These are phyloP conservation scores for Globodera rostochiensis DNA, from an alignment of 1,140 invertebrate species.

Conservation along the genomic window DNA sequence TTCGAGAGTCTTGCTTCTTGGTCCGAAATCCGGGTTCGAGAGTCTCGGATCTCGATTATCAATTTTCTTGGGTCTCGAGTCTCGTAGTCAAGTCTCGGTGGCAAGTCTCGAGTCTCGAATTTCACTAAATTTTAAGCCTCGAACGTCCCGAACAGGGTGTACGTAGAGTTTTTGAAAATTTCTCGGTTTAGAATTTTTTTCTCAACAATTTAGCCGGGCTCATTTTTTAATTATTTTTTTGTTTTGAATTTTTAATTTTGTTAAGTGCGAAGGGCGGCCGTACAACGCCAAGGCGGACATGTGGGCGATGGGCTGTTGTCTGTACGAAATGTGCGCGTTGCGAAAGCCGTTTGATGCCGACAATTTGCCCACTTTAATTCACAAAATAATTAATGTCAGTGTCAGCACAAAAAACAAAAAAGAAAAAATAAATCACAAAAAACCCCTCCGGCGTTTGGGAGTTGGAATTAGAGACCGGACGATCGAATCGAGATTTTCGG, in stretches of 20 bases:
- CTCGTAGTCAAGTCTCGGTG: too few species aligned
- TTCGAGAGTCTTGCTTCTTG: too few species aligned
- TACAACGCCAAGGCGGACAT: constrained; percentile 81
- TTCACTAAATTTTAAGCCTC: too few species aligned
- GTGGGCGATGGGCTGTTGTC: constrained; percentile 77
- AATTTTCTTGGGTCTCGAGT: too few species aligned
- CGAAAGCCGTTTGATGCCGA: constrained; percentile 79
- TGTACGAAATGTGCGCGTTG: constrained; percentile 79
- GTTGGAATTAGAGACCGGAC: too few species aligned
- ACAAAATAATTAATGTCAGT: constrained; percentile 73
- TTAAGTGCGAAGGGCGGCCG: constrained; percentile 76
- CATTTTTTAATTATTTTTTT: constrained; percentile 1
- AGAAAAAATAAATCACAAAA: background rate
- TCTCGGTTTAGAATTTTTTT: constrained; percentile 13
- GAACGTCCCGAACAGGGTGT: too few species aligned
- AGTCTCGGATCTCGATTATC: too few species aligned
- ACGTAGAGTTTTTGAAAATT: constrained; percentile 7
- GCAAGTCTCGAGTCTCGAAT: too few species aligned
- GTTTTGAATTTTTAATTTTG: constrained; percentile 27
- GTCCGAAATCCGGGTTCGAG: too few species aligned
- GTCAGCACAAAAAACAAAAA: background rate
- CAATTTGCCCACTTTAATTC: constrained; percentile 77
- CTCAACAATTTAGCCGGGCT: constrained; percentile 20
- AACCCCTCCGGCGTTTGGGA: too few species aligned
- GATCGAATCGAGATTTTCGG: background rate